A percentile compares a stretch with the other conserved stretches of the same genome.
Conservation (phyloP, 1,140 invertebrate genomes). For the Argopecten irradians region DNA sequence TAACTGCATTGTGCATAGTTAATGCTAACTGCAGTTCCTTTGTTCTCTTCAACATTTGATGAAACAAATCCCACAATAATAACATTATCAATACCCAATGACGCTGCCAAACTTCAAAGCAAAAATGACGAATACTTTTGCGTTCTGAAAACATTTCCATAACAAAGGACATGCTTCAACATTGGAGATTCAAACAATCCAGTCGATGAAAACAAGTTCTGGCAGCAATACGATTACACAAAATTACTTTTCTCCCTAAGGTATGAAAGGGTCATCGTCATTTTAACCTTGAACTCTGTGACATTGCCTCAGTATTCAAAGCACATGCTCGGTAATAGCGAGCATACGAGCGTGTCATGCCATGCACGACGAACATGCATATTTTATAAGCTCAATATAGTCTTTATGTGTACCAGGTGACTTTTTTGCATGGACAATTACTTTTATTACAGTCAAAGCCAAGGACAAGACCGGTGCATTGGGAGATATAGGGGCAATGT, state of each 20-base stretch:
- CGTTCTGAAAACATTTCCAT: background rate
- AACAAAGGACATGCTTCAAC: background rate
- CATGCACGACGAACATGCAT: background rate
- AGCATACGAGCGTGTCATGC: background rate
- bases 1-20: too few relatives aligned
- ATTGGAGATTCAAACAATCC: background rate
- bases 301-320: background rate
- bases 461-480: background rate
- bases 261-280: background rate
- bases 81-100: too few relatives aligned
- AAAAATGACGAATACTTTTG: background rate
- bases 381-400: background rate
- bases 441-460: background rate
- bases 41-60: too few relatives aligned
- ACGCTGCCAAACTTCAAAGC: too few relatives aligned
- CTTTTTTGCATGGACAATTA: slow-evolving; percentile 5
- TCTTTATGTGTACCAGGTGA: background rate
- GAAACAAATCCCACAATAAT: too few relatives aligned
- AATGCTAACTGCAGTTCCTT: too few relatives aligned
- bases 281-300: background rate
- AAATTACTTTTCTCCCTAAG: background rate
- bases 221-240: background rate
- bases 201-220: background rate
- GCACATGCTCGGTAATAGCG: background rate
- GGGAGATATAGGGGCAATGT: background rate